Evolutionary conservation across 2,888 invertebrate species (phyloP).

Genomic region (Drosophila vallismaia): DNA sequence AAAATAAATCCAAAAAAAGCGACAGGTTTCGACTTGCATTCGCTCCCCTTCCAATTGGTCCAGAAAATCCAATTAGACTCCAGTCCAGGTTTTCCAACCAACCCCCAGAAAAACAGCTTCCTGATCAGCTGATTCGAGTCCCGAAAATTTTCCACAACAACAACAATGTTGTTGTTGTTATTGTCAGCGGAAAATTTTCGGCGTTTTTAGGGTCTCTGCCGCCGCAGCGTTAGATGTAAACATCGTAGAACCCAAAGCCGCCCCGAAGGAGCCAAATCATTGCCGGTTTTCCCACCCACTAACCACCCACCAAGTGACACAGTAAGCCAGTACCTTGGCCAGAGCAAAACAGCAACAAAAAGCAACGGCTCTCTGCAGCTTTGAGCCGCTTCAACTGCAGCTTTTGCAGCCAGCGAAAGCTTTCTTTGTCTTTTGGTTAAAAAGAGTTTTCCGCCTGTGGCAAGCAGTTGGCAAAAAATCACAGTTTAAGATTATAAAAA

Average conservation of each 20-base stretch:
- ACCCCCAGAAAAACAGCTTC: conserved; percentile 18
- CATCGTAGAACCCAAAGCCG: conserved; percentile 48
- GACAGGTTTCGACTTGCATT: conserved; percentile 36
- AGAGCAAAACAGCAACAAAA: conserved; percentile 9
- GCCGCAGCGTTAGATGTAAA: conserved; percentile 38
- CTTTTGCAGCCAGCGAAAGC: conserved; percentile 57
- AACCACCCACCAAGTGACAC: conserved; percentile 27
- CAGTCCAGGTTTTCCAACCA: background rate
- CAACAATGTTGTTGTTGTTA: conserved; percentile 27
- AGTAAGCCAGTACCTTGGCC: conserved; percentile 31
- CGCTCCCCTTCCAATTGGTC: conserved; percentile 56
- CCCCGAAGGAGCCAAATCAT: conserved; percentile 26
- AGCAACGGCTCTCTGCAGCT: conserved; percentile 47
- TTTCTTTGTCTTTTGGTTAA: conserved; percentile 44
- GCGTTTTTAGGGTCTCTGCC: conserved; percentile 11
- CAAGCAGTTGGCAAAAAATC: conserved; percentile 9
- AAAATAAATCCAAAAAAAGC: background rate
- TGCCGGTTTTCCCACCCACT: conserved; percentile 19
- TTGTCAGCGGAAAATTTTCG: conserved; percentile 40
- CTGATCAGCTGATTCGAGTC: conserved; percentile 59
- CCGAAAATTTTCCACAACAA: conserved; percentile 50
- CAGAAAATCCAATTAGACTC: conserved; percentile 54
- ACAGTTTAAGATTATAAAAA: background rate
- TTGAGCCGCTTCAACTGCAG: conserved; percentile 45
- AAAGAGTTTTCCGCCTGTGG: conserved; percentile 41